A percentile compares a stretch with the other conserved stretches of the same genome.
Evolutionary conservation across 2,888 invertebrate genomes (phyloP).

Genomic region (Malachius bipustulatus): DNA sequence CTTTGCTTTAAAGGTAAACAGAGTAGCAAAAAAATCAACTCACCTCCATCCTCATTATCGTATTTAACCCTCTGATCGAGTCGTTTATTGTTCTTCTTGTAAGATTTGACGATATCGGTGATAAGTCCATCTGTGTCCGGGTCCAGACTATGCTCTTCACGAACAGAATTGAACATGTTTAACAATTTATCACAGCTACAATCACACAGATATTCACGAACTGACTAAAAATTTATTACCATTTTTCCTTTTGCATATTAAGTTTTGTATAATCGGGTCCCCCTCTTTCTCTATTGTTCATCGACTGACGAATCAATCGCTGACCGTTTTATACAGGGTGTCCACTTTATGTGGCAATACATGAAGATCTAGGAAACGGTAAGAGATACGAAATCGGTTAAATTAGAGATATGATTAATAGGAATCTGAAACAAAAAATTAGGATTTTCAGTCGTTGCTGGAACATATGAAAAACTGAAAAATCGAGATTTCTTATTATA

Average conservation of each 20-base stretch:
- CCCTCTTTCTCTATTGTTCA: constrained; percentile 2
- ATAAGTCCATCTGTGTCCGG: constrained; percentile 12
- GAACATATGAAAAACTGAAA: too few species aligned
- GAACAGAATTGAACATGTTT: constrained; percentile 13
- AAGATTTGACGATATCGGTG: constrained; percentile 11
- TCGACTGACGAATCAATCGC: not conserved
- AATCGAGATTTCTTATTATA: too few species aligned
- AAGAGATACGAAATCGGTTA: too few species aligned
- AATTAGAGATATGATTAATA: too few species aligned
- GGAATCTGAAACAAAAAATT: too few species aligned
- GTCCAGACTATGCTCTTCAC: constrained; percentile 12
- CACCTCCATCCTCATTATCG: constrained; percentile 12
- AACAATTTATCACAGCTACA: not conserved
- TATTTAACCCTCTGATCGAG: constrained; percentile 12
- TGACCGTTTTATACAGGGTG: too few species aligned
- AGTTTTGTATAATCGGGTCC: not conserved
- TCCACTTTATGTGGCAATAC: too few species aligned
- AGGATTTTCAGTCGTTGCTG: too few species aligned
- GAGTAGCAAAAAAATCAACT: too few species aligned
- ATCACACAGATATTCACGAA: not conserved
- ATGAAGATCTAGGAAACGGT: too few species aligned
- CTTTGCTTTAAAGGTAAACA: too few species aligned
- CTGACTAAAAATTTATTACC: not conserved
- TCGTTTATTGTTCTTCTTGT: constrained; percentile 12
- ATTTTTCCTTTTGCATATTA: not conserved